These are phyloP conservation scores for Pomatostomus ruficeps DNA, from an alignment of 2,113 vertebrate genomes.

Conservation along the genomic window DNA sequence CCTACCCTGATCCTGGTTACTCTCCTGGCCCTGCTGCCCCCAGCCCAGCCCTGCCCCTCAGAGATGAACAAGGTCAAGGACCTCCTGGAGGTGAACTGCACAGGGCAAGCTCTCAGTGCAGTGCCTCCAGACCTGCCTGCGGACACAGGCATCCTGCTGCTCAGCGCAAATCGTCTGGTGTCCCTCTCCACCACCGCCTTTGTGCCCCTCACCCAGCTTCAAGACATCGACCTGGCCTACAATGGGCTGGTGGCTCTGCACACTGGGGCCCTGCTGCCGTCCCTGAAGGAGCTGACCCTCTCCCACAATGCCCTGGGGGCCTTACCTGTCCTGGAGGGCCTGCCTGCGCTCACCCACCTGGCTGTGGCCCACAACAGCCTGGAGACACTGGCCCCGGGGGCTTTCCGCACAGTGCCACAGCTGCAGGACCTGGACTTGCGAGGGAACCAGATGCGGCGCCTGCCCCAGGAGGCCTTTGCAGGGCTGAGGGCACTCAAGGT, in stretches of 20 bases:
- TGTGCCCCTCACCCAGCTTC: background rate
- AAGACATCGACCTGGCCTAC: slow-evolving; percentile 30
- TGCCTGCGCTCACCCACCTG: background rate
- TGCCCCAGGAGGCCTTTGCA: background rate
- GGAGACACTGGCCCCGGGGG: background rate
- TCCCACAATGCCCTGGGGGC: background rate
- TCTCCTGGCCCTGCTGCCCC: background rate
- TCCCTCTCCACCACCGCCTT: background rate
- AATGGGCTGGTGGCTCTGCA: slow-evolving; percentile 1
- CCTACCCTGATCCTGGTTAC: background rate
- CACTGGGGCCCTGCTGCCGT: fast-evolving
- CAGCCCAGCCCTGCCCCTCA: background rate
- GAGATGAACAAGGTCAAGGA: slow-evolving; percentile 45
- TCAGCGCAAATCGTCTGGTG: background rate
- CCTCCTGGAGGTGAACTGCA: slow-evolving; percentile 43
- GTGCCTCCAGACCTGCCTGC: background rate
- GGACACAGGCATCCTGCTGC: slow-evolving; percentile 36
- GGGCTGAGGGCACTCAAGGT: background rate
- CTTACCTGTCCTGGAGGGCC: background rate
- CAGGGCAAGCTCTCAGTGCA: background rate
- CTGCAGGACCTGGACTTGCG: slow-evolving; percentile 47
- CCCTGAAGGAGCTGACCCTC: slow-evolving; percentile 37
- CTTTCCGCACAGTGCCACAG: background rate
- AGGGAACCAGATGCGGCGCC: background rate
- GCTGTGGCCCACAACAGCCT: slow-evolving; percentile 48